These are phyloP conservation scores for Peucedramus taeniatus DNA, from an alignment of 2,113 vertebrate genomes.

Conservation along the genomic window DNA sequence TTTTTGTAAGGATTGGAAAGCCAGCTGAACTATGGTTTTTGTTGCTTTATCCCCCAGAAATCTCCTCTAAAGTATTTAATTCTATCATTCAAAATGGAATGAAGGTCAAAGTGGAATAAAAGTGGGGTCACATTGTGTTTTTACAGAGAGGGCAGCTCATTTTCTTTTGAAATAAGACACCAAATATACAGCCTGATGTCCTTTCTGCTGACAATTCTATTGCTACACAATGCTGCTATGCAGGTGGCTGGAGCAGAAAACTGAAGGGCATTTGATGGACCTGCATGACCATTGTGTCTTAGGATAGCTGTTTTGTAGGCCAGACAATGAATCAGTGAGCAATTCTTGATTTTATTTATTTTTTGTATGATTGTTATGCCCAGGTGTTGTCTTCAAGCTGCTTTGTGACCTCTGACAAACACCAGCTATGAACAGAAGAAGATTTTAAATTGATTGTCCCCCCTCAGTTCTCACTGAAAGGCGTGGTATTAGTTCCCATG, in stretches of 20 bases:
- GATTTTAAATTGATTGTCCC: not conserved
- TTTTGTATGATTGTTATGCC: fast-evolving
- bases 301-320: not conserved
- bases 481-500: fast-evolving
- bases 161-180: not conserved
- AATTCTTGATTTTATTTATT: not conserved
- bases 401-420: not conserved
- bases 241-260: not conserved
- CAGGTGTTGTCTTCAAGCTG: not conserved
- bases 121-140: not conserved
- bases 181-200: fast-evolving
- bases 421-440: not conserved
- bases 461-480: not conserved
- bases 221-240: not conserved
- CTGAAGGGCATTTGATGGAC: not conserved
- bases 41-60: not conserved
- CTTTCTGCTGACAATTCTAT: not conserved
- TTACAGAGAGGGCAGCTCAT: not conserved
- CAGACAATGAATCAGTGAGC: not conserved
- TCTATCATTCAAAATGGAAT: not conserved
- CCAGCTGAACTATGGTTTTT: not conserved
- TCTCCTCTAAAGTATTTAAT: not conserved
- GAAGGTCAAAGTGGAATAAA: not conserved
- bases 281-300: not conserved
- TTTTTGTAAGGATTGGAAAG: not conserved